phyloP scores from a whole-genome alignment of 2,888 invertebrate species.

The Eupithecia subfuscata region DNA sequence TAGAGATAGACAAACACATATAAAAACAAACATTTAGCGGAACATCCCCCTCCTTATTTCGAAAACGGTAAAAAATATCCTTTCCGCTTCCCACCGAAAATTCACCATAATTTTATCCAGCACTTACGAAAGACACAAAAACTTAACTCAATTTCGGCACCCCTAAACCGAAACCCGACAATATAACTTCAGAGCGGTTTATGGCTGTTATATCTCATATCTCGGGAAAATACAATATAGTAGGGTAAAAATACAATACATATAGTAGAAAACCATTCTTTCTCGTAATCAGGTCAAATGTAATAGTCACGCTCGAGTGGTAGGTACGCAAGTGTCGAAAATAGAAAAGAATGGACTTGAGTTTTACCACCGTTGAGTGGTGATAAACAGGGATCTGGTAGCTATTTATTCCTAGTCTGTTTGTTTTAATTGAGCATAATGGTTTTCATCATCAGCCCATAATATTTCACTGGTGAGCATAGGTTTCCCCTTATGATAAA shows the following conservation, averaged over 20 bases:
- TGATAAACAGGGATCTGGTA: background rate
- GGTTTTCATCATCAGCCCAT: background rate
- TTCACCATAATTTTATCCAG: background rate
- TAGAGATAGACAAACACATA: too few relatives aligned
- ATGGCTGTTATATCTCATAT: slow-evolving; percentile 5
- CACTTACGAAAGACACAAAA: background rate
- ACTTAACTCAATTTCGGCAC: background rate
- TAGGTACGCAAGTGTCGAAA: background rate
- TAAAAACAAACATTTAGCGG: too few relatives aligned
- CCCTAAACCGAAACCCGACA: background rate
- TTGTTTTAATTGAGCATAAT: background rate
- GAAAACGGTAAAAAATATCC: too few relatives aligned
- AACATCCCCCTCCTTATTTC: too few relatives aligned
- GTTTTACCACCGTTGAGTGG: background rate
- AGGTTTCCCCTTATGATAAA: too few relatives aligned
- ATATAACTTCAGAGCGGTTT: background rate
- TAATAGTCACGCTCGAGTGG: background rate
- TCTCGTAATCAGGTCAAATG: slow-evolving; percentile 9
- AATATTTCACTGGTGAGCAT: too few relatives aligned
- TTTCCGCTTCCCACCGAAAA: too few relatives aligned
- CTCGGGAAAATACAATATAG: slow-evolving; percentile 9
- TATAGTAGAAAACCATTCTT: background rate
- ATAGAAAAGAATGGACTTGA: background rate
- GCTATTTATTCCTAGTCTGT: background rate
- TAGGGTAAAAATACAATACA: background rate